Evolutionary conservation across 1,140 invertebrate species (phyloP), one percentile per base, ranked within the genome.

Genomic region (Stegodyphus mimosarum): DNA sequence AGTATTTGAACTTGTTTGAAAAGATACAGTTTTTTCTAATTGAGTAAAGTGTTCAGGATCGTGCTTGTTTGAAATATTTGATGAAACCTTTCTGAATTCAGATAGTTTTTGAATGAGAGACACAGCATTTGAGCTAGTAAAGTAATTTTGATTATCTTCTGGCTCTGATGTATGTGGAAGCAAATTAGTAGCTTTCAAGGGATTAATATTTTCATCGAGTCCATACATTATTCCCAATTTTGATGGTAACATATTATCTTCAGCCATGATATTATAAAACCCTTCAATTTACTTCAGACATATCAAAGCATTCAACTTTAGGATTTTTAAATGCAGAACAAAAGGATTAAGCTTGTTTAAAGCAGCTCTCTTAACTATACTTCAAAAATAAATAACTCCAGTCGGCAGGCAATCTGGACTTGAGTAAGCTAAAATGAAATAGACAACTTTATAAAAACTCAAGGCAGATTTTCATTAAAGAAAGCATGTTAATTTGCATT

Each of bases 351-450:
- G 9, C 81, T 75, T 55, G 69, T 72, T 78, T 84, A 75, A 75
- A 84, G 50, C 72, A 75, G 48, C 72, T 75, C 81, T 51, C 64
- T 69, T 84, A 75, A 73, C 55, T 63, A 84, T 60, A 84, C 53
- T 84, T 84, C 81, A 75, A 84, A 84, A 84, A 75, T 76, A 75
- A 84, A 84, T 84, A 66, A 84, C 81, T 84, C 64, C 81, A 84
- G 72, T 84, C 81, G 76, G 81, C 81, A 84, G 81, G 81, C 81
- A 84, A 84, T 55, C 81, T 84, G 81, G 81, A 74, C 81, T 84
- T 84, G 81, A 76, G 71, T 64, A 84, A 75, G 81, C 81, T 84
- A 84, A 84, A 84, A 84, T 48, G 73, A 84, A 84, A 84, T 49
- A 81, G 52, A 81, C 7, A 67, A 76, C 64, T 84, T 84, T 66